A percentile compares a stretch with the other conserved stretches of the same genome.
phyloP scores from a whole-genome alignment of 2,113 vertebrate species.

The Typhlomys cinereus region DNA sequence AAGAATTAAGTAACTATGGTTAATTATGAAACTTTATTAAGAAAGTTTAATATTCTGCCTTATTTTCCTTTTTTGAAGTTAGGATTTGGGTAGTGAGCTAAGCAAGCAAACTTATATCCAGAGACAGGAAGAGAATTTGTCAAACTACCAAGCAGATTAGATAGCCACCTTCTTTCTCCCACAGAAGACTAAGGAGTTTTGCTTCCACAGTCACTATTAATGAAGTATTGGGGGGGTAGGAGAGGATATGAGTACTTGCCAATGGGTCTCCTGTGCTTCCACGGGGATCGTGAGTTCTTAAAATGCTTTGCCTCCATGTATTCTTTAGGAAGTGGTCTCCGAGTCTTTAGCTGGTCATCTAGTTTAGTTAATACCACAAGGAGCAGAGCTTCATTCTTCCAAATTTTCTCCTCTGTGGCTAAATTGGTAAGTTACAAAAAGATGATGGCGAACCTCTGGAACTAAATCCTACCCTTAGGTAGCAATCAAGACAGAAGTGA shows the following conservation, averaged over 20 bases:
- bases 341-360: not conserved
- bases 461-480: not conserved
- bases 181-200: not conserved
- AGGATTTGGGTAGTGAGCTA: not conserved
- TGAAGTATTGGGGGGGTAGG: not conserved
- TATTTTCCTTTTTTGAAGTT: not conserved
- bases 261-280: not conserved
- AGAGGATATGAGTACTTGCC: not conserved
- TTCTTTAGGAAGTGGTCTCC: not conserved
- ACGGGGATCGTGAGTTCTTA: not conserved
- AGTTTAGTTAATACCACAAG: not conserved
- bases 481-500: not conserved
- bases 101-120: not conserved
- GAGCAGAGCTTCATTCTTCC: not conserved
- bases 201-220: not conserved
- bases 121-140: not conserved
- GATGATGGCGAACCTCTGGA: not conserved
- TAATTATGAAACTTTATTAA: constrained; percentile 27
- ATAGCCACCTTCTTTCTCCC: not conserved
- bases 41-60: constrained; percentile 12
- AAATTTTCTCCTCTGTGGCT: fast-evolving
- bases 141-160: constrained; percentile 16
- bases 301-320: not conserved
- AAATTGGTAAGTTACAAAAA: not conserved
- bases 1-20: not conserved